A percentile compares a stretch with the other conserved stretches of the same genome.
These are phyloP conservation scores for Eunapius fragilis DNA, from an alignment of 37 sponge, comb jelly and placozoan genomes.

Conservation along the genomic window DNA sequence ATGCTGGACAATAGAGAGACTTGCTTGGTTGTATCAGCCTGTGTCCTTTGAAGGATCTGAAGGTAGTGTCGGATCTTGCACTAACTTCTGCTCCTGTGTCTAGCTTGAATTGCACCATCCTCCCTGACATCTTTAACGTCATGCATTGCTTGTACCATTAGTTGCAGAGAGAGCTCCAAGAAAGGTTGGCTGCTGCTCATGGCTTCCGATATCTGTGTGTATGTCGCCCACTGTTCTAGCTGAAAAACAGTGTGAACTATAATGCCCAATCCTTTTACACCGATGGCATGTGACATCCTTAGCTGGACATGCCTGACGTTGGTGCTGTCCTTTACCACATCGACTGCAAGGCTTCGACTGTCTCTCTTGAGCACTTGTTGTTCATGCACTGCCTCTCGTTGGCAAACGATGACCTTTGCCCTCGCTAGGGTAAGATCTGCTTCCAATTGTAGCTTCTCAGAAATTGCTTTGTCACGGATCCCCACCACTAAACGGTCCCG, in stretches of 20 bases:
- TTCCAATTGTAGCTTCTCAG: constrained; percentile 14
- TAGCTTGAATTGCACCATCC: constrained; percentile 10
- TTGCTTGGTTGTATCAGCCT: neutral
- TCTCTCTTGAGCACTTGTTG: neutral
- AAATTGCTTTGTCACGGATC: neutral
- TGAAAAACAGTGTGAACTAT: constrained; percentile 17
- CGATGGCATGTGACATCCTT: constrained; percentile 29
- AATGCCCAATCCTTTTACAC: constrained; percentile 57
- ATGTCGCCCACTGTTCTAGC: neutral
- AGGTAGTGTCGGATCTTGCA: neutral
- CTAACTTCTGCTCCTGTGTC: constrained; percentile 48
- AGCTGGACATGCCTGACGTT: constrained; percentile 35
- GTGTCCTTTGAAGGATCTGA: neutral
- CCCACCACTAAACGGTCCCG: constrained; percentile 23
- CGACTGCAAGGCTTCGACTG: neutral
- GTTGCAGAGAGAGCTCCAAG: constrained; percentile 14
- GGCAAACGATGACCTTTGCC: constrained; percentile 4
- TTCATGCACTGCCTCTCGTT: constrained; percentile 23
- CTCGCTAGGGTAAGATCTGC: constrained; percentile 21
- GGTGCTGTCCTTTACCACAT: constrained; percentile 19
- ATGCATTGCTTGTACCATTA: neutral
- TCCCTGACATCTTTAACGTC: neutral
- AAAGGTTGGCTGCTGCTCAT: neutral
- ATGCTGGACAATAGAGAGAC: neutral
- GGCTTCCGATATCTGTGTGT: neutral